These are phyloP conservation scores for Anisognathus igniventris DNA, from an alignment of 2,797 vertebrate genomes.

Conservation along the genomic window DNA sequence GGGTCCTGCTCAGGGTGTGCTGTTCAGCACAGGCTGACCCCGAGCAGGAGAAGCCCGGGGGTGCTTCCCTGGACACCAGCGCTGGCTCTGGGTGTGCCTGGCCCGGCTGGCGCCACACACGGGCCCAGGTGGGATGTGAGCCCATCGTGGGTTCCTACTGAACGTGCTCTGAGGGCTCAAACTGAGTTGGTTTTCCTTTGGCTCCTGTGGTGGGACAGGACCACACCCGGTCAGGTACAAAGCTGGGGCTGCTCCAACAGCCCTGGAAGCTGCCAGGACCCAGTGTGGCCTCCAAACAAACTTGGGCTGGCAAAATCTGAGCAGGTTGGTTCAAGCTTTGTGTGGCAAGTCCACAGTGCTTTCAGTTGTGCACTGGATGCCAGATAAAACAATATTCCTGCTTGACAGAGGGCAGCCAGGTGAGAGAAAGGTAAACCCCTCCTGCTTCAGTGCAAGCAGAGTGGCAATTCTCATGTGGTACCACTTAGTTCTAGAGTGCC, in stretches of 20 bases:
- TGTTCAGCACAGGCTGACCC: fast-evolving
- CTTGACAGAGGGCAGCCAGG: neutral
- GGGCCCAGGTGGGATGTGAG: fast-evolving
- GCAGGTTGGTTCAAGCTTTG: neutral
- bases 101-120: neutral
- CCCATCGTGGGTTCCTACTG: fast-evolving
- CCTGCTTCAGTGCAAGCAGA: neutral
- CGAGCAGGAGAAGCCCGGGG: fast-evolving
- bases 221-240: neutral
- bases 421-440: neutral
- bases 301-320: neutral
- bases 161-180: fast-evolving
- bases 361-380: neutral
- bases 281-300: fast-evolving
- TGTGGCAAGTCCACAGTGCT: fast-evolving
- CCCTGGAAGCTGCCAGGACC: neutral
- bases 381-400: neutral
- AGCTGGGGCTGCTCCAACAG: neutral
- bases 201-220: neutral
- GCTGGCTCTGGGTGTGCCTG: fast-evolving
- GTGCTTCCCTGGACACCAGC: fast-evolving
- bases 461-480: neutral
- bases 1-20: fast-evolving
- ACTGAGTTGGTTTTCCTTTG: neutral
- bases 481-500: neutral